Evolutionary conservation across 2,113 vertebrate genomes (phyloP).

Genomic region (Oncorhynchus keta): DNA sequence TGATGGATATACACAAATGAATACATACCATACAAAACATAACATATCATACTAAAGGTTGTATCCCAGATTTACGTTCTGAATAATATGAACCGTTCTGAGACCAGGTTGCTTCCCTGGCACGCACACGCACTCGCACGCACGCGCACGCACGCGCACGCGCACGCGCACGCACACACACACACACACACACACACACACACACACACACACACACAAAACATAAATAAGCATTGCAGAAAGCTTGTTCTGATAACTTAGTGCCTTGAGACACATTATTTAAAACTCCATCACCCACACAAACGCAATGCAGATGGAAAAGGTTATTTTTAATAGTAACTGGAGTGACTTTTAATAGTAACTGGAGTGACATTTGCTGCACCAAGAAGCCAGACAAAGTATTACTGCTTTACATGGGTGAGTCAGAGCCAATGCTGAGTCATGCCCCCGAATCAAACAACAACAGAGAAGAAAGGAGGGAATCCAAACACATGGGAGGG

Average conservation of each 20-base stretch:
- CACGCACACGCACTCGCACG: too few species aligned
- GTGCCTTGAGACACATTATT: background rate
- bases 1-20: too few species aligned
- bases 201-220: too few species aligned
- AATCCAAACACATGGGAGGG: slow-evolving; percentile 22
- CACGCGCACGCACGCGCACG: too few species aligned
- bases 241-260: background rate
- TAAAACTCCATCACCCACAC: background rate
- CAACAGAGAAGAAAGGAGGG: slow-evolving; percentile 14
- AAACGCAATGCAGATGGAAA: background rate
- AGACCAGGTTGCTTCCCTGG: too few species aligned
- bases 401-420: slow-evolving; percentile 10
- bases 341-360: background rate
- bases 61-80: too few species aligned
- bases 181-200: too few species aligned
- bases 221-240: background rate
- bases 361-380: slow-evolving; percentile 5
- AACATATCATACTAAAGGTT: too few species aligned
- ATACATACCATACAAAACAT: too few species aligned
- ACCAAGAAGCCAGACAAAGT: background rate
- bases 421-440: slow-evolving; percentile 38
- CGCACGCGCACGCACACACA: too few species aligned
- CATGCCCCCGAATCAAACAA: slow-evolving; percentile 36
- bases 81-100: too few species aligned
- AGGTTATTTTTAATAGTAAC: background rate